A percentile compares a stretch with the other conserved stretches of the same genome.
Conservation (phyloP, 2,888 invertebrate species). For the Ephialtes manifestator region DNA sequence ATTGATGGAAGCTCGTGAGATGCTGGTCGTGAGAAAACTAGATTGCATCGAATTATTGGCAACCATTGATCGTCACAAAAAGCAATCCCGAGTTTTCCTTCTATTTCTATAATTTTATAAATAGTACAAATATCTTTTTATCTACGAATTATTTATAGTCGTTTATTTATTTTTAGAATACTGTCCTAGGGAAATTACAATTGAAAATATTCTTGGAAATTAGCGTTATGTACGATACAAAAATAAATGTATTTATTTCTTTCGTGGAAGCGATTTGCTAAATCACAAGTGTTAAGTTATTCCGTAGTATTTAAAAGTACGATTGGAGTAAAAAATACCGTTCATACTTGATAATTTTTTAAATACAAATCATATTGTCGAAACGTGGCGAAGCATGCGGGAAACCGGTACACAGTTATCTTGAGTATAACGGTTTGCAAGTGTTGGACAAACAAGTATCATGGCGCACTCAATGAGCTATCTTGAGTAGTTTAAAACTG, state of each 20-base stretch:
- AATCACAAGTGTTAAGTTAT: too few species aligned
- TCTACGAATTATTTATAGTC: neutral
- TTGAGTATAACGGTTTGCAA: too few species aligned
- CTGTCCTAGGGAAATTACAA: neutral
- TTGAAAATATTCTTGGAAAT: neutral
- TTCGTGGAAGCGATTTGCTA: neutral
- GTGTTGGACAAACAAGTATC: too few species aligned
- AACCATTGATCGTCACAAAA: neutral
- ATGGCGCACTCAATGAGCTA: too few species aligned
- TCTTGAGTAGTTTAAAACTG: too few species aligned
- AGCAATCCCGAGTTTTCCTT: neutral
- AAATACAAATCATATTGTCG: too few species aligned
- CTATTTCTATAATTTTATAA: neutral
- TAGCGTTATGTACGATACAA: neutral
- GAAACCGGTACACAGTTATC: too few species aligned
- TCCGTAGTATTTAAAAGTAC: too few species aligned
- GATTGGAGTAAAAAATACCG: too few species aligned
- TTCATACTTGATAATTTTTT: too few species aligned
- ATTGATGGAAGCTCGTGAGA: neutral
- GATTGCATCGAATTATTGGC: neutral
- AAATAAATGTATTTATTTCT: neutral
- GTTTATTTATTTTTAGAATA: neutral
- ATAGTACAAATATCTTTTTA: neutral
- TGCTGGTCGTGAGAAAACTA: neutral
- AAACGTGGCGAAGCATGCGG: too few species aligned